Evolutionary conservation across 2,113 vertebrate species (phyloP).

Genomic region (Puffinus mauretanicus): DNA sequence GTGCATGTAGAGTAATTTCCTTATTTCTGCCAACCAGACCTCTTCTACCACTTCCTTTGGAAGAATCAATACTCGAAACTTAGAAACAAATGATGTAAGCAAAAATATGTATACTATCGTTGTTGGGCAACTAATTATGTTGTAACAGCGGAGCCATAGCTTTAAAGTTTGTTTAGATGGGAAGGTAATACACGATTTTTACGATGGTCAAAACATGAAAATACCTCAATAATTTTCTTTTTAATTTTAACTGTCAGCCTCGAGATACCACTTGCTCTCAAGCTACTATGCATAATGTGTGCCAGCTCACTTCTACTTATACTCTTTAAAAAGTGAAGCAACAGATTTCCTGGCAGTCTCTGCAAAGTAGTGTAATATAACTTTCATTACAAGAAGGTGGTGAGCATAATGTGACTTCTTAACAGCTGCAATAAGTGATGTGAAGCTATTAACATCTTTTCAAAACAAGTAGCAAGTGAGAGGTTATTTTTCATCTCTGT

Average conservation of each 20-base stretch:
- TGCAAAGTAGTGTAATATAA: background rate
- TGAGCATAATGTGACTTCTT: slow-evolving; percentile 13
- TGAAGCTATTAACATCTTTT: slow-evolving; percentile 1
- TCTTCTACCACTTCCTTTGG: background rate
- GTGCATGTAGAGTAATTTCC: background rate
- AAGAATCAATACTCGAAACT: background rate
- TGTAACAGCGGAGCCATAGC: background rate
- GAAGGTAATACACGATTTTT: background rate
- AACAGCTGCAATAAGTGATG: slow-evolving; percentile 23
- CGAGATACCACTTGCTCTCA: background rate
- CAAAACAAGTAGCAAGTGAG: slow-evolving; percentile 17
- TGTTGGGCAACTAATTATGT: background rate
- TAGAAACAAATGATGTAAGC: background rate
- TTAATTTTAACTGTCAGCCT: slow-evolving; percentile 1
- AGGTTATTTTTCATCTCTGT: background rate
- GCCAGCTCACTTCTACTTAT: background rate
- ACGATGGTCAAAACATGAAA: background rate
- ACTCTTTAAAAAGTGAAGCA: background rate
- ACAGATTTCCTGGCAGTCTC: slow-evolving; percentile 1
- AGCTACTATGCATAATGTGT: background rate
- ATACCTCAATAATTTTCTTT: slow-evolving; percentile 14
- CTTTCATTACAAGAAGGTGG: background rate
- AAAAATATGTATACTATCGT: background rate
- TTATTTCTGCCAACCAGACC: background rate
- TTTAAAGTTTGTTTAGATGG: background rate